Conservation (phyloP, 2,113 vertebrate genomes). For the Prietella phreatophila region DNA sequence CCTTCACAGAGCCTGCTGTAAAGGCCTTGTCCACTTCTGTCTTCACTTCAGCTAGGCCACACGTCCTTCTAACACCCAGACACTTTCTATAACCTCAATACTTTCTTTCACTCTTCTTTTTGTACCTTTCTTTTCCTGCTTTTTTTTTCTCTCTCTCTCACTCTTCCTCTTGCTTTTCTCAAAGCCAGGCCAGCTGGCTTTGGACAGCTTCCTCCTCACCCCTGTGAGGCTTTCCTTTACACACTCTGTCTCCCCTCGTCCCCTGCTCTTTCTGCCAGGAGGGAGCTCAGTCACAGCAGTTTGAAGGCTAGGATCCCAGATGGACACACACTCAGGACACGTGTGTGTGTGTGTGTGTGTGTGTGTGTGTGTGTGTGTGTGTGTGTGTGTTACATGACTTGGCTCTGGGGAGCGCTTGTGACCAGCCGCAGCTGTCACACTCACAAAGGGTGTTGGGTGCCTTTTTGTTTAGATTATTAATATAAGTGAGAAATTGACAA, state of each 20-base stretch:
- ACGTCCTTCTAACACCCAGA: slow-evolving; percentile 40
- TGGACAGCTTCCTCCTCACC: slow-evolving; percentile 71
- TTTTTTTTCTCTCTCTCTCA: slow-evolving; percentile 40
- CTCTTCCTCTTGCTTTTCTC: slow-evolving; percentile 60
- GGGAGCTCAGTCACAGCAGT: slow-evolving; percentile 72
- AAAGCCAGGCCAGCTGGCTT: slow-evolving; percentile 81
- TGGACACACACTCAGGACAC: slow-evolving; percentile 60
- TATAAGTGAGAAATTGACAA: slow-evolving; percentile 44
- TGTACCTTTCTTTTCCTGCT: slow-evolving; percentile 25
- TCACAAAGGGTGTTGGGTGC: slow-evolving; percentile 62
- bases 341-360: not conserved
- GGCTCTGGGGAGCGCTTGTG: slow-evolving; percentile 62
- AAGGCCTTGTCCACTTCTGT: slow-evolving; percentile 54
- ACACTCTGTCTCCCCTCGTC: slow-evolving; percentile 70
- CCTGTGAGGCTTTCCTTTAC: slow-evolving; percentile 74
- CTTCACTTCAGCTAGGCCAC: slow-evolving; percentile 48
- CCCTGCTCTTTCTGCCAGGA: slow-evolving; percentile 72
- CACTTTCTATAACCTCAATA: slow-evolving; percentile 53
- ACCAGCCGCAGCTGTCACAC: slow-evolving; percentile 75
- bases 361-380: not conserved
- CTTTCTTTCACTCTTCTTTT: slow-evolving; percentile 40
- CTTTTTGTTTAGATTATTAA: slow-evolving; percentile 51
- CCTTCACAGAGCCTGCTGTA: slow-evolving; percentile 68
- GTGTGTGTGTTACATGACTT: slow-evolving; percentile 62
- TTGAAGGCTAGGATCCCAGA: slow-evolving; percentile 76